Evolutionary conservation across 2,888 invertebrate genomes (phyloP).

Genomic region (Andrena fulva): DNA sequence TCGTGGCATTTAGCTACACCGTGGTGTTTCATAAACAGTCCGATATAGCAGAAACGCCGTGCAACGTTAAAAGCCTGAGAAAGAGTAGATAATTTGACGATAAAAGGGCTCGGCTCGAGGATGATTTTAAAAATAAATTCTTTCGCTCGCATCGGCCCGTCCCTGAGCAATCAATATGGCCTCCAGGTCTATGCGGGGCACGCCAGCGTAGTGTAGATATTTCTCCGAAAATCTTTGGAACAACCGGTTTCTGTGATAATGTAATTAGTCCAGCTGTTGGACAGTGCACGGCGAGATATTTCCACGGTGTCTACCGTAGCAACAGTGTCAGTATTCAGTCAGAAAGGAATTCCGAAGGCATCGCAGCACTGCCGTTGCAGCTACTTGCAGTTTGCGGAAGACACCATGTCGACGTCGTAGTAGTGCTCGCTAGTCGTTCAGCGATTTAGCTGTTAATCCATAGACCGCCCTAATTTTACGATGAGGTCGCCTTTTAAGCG

Average conservation of each 20-base stretch:
- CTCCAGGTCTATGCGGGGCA: constrained; percentile 72
- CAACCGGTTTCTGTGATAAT: constrained; percentile 48
- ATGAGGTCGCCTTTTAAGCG: constrained; percentile 34
- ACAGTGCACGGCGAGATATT: constrained; percentile 52
- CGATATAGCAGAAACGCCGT: background rate
- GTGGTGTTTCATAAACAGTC: background rate
- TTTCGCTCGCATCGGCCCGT: constrained; percentile 69
- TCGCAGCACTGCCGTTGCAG: constrained; percentile 21
- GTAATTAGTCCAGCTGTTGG: constrained; percentile 59
- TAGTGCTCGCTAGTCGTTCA: constrained; percentile 28
- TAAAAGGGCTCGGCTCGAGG: constrained; percentile 54
- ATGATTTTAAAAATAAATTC: constrained; percentile 69
- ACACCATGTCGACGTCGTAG: constrained; percentile 48
- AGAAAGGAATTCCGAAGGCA: constrained; percentile 59
- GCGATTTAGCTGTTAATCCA: constrained; percentile 7
- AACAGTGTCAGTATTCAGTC: constrained; percentile 59
- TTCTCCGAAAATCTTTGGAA: constrained; percentile 54
- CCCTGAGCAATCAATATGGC: constrained; percentile 79
- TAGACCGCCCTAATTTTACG: background rate
- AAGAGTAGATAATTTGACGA: constrained; percentile 21
- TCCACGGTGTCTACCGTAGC: constrained; percentile 41
- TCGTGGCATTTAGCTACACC: background rate
- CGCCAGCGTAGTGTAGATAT: constrained; percentile 63
- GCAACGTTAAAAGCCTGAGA: constrained; percentile 5
- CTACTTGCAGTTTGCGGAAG: constrained; percentile 50